Percentiles rank a stretch among this genome's conserved stretches.
phyloP scores from a whole-genome alignment of 2,888 invertebrate species.

The Automeris io region DNA sequence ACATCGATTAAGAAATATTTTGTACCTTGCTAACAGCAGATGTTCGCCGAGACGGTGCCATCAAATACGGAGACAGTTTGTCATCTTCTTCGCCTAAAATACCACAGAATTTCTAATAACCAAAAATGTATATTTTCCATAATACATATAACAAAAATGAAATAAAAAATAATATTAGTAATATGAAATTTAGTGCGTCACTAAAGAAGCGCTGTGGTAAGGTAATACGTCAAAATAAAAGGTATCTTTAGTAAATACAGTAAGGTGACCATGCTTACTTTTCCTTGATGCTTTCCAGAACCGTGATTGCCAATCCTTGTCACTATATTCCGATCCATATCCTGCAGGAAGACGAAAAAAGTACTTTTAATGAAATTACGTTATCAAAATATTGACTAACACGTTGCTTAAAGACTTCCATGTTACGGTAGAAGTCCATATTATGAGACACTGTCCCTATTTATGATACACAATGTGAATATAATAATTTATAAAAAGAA shows the following conservation, averaged over 20 bases:
- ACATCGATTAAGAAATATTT: neutral
- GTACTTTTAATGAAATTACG: neutral
- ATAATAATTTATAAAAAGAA: no score
- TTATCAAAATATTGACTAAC: no score
- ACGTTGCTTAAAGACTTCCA: no score
- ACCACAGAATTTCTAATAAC: neutral
- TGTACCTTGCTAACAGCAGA: slow-evolving; percentile 59
- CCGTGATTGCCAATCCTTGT: slow-evolving; percentile 79
- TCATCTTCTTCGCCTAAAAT: slow-evolving; percentile 63
- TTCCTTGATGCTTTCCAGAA: slow-evolving; percentile 79
- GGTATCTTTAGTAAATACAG: no score
- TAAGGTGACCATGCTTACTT: slow-evolving; percentile 58
- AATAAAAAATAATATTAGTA: no score
- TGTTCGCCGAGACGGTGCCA: slow-evolving; percentile 58
- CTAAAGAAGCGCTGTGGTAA: no score
- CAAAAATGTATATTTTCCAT: no score
- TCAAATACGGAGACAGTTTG: slow-evolving; percentile 58
- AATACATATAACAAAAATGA: no score
- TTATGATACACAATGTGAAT: no score
- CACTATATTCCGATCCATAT: slow-evolving; percentile 86
- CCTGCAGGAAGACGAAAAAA: slow-evolving; percentile 55
- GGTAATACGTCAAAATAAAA: no score
- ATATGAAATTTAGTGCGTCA: no score
- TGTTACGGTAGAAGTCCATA: slow-evolving; percentile 5
- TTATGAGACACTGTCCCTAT: no score